Base-by-base conservation (phyloP, 2,888 invertebrate species). In the Geophilus truncorum region DNA sequence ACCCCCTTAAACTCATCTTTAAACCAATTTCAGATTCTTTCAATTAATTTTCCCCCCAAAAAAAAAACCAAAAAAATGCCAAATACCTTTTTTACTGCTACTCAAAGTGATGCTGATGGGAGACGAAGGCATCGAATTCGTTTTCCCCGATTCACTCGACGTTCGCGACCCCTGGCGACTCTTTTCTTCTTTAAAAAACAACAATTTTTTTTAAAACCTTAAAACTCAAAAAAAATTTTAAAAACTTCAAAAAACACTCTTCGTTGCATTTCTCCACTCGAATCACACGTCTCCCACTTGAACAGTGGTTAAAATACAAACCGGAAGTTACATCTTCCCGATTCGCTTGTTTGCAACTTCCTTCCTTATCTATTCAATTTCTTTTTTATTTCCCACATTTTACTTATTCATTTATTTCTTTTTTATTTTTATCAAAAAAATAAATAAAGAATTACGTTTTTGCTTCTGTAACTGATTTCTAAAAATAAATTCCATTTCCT, bases 31-130 rank as follows among this genome's bases (percentile, higher is more conserved):
- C n/a, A n/a, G n/a, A n/a, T n/a, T 36, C 36, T 12, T 36, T 36
- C 36, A 36, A 12, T 36, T 12, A 36, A 36, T 36, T 36, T 36
- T 12, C 7, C 12, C 36, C 36, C 6, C 12, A 36, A 36, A 36
- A 36, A 36, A 9, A 9, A 36, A 36, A 12, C 7, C 6, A 36
- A 36, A 36, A 36, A 36, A 36, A 36, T 36, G 6, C 36, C 12
- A 36, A 9, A n/a, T 79, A 79, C 79, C 79, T 79, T 79, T 79
- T 45, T 79, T 79, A 34, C 18, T 36, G 57, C 79, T 79, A 45
- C 79, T 79, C n/a, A 79, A 40, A 28, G 79, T 79, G 25, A 79
- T 79, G 32, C 79, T 79, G 25, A 79, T 45, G n/a, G 79, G 79
- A 25, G 79, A 57, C 10, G 79, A 25, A 15, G 79, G 45, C 21